Base-by-base conservation (phyloP, 2,888 invertebrate species). In the Clanis bilineata region DNA sequence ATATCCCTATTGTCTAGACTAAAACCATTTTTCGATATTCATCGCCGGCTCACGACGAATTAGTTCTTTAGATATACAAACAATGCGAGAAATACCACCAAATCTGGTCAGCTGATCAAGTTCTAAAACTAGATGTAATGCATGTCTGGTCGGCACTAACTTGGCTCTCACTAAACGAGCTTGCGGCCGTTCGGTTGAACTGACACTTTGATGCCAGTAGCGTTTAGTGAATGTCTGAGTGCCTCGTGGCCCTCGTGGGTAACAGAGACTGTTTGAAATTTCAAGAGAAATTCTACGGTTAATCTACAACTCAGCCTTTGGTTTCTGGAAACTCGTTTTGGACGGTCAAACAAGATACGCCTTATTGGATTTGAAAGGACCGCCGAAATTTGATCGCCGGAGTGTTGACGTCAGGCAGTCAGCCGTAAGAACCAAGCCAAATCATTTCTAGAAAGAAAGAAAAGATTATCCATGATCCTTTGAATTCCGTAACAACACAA, bases 131-230 rank as follows among this genome's bases (percentile, higher is more conserved):
- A 56, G 63, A 57, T 51, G 60, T 38, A 63, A 64, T 66, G 65
- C 66, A 63, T 62, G 68, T 64, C 60, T 58, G 66, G 45, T 66
- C 62, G 69, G 67, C 68, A 67, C 67, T 70, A 67, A 71, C 75
- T 71, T 73, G 69, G 67, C 62, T 66, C 57, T 55, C 18, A 41
- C 61, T 65, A 70, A 70, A 73, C 71, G 62, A 64, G 69, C 61
- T 69, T 76, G 77, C 64, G 77, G 79, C 66, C 68, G 57, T 66
- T 71, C 69, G 65, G 69, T 70, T 70, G 62, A 69, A 60, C 71
- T 74, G 76, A 68, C 76, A 75, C 74, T 76, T 74, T 78, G 74
- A 73, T 74, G 74, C 70, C 73, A 68, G 77, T 69, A 71, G 64
- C 71, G 64, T 71, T 70, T 70, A 74, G 65, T 57, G 57, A 65